Conservation (phyloP, 2,888 invertebrate species). For the Metacarcinus magister region DNA sequence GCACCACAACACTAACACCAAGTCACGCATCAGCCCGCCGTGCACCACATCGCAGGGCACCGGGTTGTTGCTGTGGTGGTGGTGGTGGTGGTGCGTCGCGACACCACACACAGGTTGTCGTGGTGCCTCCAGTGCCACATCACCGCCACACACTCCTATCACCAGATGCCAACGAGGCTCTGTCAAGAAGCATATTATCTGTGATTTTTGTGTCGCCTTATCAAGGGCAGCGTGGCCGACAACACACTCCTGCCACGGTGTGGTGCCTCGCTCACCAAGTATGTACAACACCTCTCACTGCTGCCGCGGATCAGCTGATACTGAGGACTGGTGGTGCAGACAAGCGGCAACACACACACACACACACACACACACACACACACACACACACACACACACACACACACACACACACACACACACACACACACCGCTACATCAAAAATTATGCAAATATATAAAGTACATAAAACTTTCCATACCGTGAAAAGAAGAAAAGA, state of each 20-base stretch:
- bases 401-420: slow-evolving; percentile 37
- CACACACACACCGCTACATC: neutral
- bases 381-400: slow-evolving; percentile 26
- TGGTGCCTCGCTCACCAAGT: neutral
- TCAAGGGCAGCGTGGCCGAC: neutral
- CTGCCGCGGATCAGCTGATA: slow-evolving; percentile 66
- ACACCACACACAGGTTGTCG: neutral
- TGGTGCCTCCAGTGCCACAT: neutral
- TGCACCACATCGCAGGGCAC: neutral
- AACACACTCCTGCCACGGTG: neutral
- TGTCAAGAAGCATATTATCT: neutral
- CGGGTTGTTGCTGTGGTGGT: neutral
- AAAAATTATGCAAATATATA: neutral
- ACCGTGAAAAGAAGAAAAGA: neutral
- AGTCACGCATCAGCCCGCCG: neutral
- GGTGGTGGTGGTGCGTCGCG: neutral
- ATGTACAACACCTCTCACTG: neutral
- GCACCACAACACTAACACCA: neutral
- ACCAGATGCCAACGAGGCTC: neutral
- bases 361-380: slow-evolving; percentile 54
- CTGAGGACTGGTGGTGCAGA: slow-evolving; percentile 11
- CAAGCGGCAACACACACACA: slow-evolving; percentile 22
- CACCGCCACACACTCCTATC: neutral
- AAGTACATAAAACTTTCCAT: neutral
- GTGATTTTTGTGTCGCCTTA: neutral